Base-by-base conservation (phyloP, 2,113 vertebrate genomes). In the Notiomystis cincta region DNA sequence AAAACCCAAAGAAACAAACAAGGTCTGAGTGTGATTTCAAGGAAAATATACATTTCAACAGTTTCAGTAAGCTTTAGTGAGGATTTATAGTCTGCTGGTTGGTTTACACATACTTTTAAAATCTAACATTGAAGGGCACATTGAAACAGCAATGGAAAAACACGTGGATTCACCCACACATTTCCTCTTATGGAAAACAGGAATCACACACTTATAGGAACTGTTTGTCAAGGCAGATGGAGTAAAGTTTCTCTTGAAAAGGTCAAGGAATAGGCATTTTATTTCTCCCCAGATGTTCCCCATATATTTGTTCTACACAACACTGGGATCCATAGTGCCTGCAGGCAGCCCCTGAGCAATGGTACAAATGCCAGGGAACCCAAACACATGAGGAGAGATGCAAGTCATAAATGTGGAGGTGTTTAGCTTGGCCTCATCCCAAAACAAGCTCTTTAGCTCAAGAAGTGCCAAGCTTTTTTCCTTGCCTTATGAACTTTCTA, bases 401-500 rank as follows among this genome's bases (percentile, higher is more conserved):
- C 51, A 75, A 86, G 67, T 38, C 70, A 53, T 28, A 83, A 83
- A 86, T 4, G 3, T 16, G 3, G 76, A 54, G 31, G 28, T 82
- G 87, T 89, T 97, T 89, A 22, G 38, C 38, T 96, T 96, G 92
- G 96, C 90, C 62, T 58, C 73, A 70, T 53, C 76, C 90, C 96
- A 97, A 91, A 57, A 89, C 73, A 96, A 94, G 65, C 82, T 65
- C 69, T 93, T 65, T 51, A 75, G 54, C 47, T 60, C 35, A 57
- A 62, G 9, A 76, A 58, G 23, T 18, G 30, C 75, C 69, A 75
- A 89, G 27, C 35, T 62, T 79, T 78, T 47, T 71, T 24, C 65
- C 61, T 50, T 58, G 50, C 70, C 27, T 66, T 81, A 31, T 4
- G 42, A 93, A 81, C 80, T 42, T 90, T 60, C 79, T 56, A 64